Evolutionary conservation across 2,888 invertebrate genomes (phyloP).

Genomic region (Prosapia bicincta): DNA sequence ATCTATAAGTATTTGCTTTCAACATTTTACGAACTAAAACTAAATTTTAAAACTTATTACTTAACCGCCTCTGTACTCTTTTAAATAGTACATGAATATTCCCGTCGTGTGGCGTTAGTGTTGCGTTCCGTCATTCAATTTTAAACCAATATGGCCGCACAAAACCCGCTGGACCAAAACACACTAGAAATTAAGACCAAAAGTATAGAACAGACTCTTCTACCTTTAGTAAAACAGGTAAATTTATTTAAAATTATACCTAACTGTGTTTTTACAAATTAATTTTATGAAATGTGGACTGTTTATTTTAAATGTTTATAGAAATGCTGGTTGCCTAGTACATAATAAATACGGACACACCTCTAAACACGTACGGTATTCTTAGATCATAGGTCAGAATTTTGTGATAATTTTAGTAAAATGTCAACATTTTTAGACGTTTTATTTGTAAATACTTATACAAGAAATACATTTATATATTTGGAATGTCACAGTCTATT

Average conservation of each 20-base stretch:
- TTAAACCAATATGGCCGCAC: constrained; percentile 33
- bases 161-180: constrained; percentile 36
- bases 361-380: neutral
- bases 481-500: too few relatives aligned
- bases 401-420: neutral
- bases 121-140: constrained; percentile 11
- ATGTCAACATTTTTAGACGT: too few relatives aligned
- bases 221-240: constrained; percentile 94
- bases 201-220: constrained; percentile 91
- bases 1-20: too few relatives aligned
- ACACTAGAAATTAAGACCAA: constrained; percentile 82
- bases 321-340: neutral
- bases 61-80: neutral
- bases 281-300: neutral
- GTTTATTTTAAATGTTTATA: neutral
- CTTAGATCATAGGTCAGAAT: neutral
- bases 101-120: constrained; percentile 5
- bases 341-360: constrained; percentile 13
- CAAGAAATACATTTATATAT: too few relatives aligned
- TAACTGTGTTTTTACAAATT: neutral
- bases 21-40: too few relatives aligned
- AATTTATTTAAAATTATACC: constrained; percentile 39
- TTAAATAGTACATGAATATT: neutral
- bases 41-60: too few relatives aligned
- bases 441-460: too few relatives aligned